Evolutionary conservation across 2,113 vertebrate species (phyloP), one percentile per base, ranked within the genome.

Genomic region (Entomyzon cyanotis): DNA sequence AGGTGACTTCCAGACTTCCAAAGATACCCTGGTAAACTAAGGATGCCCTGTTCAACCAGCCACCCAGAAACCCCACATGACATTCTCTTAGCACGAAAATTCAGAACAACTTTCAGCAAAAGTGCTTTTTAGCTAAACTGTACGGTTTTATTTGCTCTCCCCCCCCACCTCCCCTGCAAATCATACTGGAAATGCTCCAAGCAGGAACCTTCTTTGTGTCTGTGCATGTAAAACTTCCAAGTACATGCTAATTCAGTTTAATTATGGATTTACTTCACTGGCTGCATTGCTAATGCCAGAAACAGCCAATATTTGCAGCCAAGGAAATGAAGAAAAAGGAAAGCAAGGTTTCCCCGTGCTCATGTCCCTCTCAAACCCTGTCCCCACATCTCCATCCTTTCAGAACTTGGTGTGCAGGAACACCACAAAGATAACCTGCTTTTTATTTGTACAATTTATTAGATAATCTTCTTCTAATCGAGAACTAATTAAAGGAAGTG

Each of bases 401-500:
- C 81, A 67, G 73, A 89, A 93, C 82, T 49, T 37, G 2, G 6
- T 14, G 49, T 81, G 76, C 94, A 87, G 80, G 93, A 94, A 92
- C 67, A 95, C 52, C 5, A 1, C 33, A 44, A 74, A 95, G 95
- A 97, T 94, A 97, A 96, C 93, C 75, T 23, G 2, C 95, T 94
- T 92, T 93, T 86, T 97, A 96, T 95, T 96, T 96, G 96, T 96
- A 96, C 97, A 95, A 95, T 97, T 97, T 97, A 97, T 97, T 97
- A 95, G 95, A 96, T 97, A 97, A 97, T 98, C 97, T 97, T 84
- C 86, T 95, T 81, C 94, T 97, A 97, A 97, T 97, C 92, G 22
- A 95, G 96, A 97, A 94, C 95, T 97, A 98, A 98, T 98, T 97
- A 98, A 97, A 96, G 92, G 94, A 96, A 96, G 94, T 78, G 90